Evolutionary conservation across 2,888 invertebrate species (phyloP).

Genomic region (Blastobasis adustella): DNA sequence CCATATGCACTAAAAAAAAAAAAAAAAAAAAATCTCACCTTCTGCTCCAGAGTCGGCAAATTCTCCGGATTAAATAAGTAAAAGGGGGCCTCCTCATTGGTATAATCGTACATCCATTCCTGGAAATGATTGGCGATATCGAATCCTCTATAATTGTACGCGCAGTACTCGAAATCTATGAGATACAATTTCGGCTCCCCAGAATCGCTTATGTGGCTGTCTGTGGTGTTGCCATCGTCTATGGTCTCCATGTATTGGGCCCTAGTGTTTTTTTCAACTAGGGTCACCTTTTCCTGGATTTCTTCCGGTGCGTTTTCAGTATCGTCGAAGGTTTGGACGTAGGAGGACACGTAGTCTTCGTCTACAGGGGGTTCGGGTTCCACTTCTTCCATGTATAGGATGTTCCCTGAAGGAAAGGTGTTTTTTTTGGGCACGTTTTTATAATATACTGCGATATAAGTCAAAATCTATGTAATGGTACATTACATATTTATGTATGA

Average conservation of each 20-base stretch:
- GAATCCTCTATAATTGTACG: conserved; percentile 90
- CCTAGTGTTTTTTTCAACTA: background rate
- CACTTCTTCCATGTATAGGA: conserved; percentile 63
- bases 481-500: no score
- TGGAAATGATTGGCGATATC: conserved; percentile 96
- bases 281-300: background rate
- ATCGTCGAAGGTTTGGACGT: conserved; percentile 22
- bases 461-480: no score
- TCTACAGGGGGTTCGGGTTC: conserved; percentile 16
- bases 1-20: background rate
- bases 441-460: no score
- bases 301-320: background rate
- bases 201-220: conserved; percentile 50
- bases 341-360: conserved; percentile 28
- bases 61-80: conserved; percentile 80
- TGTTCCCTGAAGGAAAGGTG: conserved; percentile 71
- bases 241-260: conserved; percentile 14
- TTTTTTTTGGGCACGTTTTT: no score
- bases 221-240: conserved; percentile 50
- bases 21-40: conserved; percentile 65
- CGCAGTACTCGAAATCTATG: conserved; percentile 96
- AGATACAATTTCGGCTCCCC: conserved; percentile 80
- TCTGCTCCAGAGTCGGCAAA: conserved; percentile 86
- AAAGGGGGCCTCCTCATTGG: conserved; percentile 83
- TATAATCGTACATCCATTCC: conserved; percentile 95